Conservation (phyloP, 1,140 invertebrate species). For the Periplaneta americana region DNA sequence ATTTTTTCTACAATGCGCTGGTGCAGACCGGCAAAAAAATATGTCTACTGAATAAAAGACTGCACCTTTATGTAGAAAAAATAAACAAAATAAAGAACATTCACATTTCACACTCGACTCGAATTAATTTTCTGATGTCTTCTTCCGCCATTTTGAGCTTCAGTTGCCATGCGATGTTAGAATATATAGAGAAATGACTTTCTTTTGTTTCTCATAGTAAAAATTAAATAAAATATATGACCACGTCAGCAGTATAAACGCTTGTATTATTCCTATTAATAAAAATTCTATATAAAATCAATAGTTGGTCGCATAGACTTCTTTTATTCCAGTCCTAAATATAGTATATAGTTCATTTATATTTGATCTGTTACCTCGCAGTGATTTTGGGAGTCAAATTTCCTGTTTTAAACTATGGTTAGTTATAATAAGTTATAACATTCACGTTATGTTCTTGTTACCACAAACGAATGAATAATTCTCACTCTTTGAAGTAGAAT, state of each 20-base stretch:
- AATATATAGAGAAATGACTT: neutral
- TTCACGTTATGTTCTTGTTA: too few relatives aligned
- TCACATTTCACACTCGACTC: neutral
- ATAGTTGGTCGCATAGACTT: neutral
- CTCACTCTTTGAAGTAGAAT: neutral
- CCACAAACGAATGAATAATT: too few relatives aligned
- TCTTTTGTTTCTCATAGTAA: neutral
- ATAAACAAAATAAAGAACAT: neutral
- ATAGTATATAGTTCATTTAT: neutral
- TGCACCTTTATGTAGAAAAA: neutral
- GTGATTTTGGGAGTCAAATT: neutral
- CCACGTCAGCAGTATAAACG: neutral
- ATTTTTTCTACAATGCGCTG: neutral
- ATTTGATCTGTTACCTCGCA: too few relatives aligned
- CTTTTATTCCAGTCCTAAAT: neutral
- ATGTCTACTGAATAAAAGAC: neutral
- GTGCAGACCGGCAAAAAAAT: too few relatives aligned
- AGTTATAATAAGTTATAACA: too few relatives aligned
- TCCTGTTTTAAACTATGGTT: neutral
- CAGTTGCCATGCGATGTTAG: neutral
- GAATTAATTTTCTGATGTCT: neutral
- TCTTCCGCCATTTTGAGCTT: neutral
- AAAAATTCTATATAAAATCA: neutral
- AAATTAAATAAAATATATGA: neutral
- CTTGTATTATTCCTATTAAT: neutral